Evolutionary conservation across 1,140 invertebrate species (phyloP).

Genomic region (Nilaparvata lugens): DNA sequence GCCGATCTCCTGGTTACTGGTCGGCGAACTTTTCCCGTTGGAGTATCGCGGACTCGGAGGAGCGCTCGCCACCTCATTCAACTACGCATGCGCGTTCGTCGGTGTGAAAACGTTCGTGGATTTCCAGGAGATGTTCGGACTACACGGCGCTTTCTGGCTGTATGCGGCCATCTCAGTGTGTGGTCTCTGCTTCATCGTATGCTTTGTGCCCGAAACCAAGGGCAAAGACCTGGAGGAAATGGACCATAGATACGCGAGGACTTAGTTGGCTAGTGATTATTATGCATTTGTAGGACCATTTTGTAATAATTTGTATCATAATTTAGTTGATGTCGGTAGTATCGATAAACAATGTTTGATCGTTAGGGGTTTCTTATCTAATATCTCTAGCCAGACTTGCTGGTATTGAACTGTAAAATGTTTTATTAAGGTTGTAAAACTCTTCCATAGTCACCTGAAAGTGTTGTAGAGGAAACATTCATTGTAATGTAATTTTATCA

Average conservation of each 20-base stretch:
- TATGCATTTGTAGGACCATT: too few species aligned
- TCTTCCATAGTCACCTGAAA: too few species aligned
- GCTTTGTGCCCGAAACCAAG: constrained; percentile 85
- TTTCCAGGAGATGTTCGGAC: constrained; percentile 60
- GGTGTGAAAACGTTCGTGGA: constrained; percentile 82
- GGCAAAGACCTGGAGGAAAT: constrained; percentile 82
- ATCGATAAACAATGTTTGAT: too few species aligned
- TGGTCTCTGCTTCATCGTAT: constrained; percentile 72
- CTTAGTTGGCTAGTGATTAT: background rate
- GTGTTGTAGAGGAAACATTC: too few species aligned
- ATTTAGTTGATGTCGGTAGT: too few species aligned
- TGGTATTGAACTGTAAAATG: too few species aligned
- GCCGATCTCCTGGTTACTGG: constrained; percentile 79
- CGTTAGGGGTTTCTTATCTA: too few species aligned
- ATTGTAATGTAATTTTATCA: too few species aligned
- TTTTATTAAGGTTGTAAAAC: too few species aligned
- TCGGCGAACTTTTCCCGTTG: constrained; percentile 78
- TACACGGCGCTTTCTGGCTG: constrained; percentile 79
- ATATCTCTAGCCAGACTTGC: too few species aligned
- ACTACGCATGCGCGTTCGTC: constrained; percentile 79
- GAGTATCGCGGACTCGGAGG: constrained; percentile 75
- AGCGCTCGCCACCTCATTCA: constrained; percentile 73
- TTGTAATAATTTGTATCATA: too few species aligned
- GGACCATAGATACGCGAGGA: constrained; percentile 26
- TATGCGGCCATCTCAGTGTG: constrained; percentile 75